These are phyloP conservation scores for Pocota personata DNA, from an alignment of 2,888 invertebrate species.

Conservation along the genomic window DNA sequence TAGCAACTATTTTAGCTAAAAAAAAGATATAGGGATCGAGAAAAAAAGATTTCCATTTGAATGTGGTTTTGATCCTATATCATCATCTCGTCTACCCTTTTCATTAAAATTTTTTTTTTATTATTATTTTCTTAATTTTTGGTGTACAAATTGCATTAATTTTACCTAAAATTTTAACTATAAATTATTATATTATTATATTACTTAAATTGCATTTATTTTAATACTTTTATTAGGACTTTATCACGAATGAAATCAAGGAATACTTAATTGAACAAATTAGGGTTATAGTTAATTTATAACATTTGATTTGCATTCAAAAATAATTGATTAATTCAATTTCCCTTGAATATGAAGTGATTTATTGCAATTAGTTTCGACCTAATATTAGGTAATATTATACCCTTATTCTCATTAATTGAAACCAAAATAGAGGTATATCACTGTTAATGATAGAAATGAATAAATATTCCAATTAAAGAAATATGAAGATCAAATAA, in stretches of 20 bases:
- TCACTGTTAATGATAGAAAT: constrained; percentile 87
- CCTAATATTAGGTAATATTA: too few species aligned
- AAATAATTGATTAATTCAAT: too few species aligned
- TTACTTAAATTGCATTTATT: constrained; percentile 82
- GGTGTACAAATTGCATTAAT: constrained; percentile 88
- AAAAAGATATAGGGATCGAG: constrained; percentile 85
- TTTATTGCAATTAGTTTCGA: too few species aligned
- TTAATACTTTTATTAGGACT: too few species aligned
- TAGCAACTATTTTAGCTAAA: constrained; percentile 84
- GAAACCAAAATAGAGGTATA: constrained; percentile 86
- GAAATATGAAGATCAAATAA: constrained; percentile 84
- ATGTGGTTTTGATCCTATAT: too few species aligned
- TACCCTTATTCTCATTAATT: too few species aligned
- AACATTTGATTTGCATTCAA: too few species aligned
- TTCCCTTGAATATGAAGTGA: too few species aligned
- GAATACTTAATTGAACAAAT: too few species aligned
- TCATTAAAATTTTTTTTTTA: constrained; percentile 87
- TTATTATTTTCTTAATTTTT: constrained; percentile 89
- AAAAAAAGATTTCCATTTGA: constrained; percentile 87
- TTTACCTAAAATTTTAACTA: constrained; percentile 84
- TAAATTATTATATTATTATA: constrained; percentile 79
- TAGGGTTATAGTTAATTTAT: too few species aligned
- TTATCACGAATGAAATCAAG: too few species aligned
- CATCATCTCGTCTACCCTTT: too few species aligned
- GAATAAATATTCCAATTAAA: constrained; percentile 85